Evolutionary conservation across 2,113 vertebrate species (phyloP).

Genomic region (Gadus chalcogrammus): DNA sequence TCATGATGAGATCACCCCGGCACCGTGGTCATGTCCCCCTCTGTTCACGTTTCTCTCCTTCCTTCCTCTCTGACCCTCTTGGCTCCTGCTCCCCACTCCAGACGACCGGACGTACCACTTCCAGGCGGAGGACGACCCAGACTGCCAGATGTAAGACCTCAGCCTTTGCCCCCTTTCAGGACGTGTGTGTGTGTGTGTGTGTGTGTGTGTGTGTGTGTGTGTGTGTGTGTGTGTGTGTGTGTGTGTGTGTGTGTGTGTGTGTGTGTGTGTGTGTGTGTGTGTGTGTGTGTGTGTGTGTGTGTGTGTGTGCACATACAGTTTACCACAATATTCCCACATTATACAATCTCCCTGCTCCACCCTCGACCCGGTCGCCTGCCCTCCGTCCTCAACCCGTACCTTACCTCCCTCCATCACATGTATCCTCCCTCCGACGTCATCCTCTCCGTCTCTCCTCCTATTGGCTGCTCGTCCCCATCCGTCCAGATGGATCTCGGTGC

Average conservation of each 20-base stretch:
- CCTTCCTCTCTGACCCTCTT: not conserved
- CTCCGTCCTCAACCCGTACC: too few species aligned
- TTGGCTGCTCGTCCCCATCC: not conserved
- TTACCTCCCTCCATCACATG: not conserved
- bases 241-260: too few species aligned
- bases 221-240: too few species aligned
- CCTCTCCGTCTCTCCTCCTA: not conserved
- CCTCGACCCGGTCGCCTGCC: too few species aligned
- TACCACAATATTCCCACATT: too few species aligned
- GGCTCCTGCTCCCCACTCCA: conserved; percentile 30
- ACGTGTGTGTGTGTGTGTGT: conserved; percentile 5
- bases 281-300: too few species aligned
- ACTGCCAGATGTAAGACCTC: conserved; percentile 78
- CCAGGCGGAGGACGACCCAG: conserved; percentile 80
- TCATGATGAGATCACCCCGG: too few species aligned
- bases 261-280: too few species aligned
- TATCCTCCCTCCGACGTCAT: not conserved
- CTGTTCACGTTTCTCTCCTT: not conserved
- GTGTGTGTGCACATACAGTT: too few species aligned
- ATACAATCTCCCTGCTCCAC: too few species aligned
- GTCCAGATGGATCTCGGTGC: conserved; percentile 94
- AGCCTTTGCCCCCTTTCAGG: not conserved
- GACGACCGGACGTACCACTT: conserved; percentile 82
- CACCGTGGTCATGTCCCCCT: not conserved
- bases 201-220: conserved; percentile 15